Percentiles rank a stretch among this genome's conserved stretches.
Conservation (phyloP, 1,140 invertebrate genomes). For the Drosophila neocordata region DNA sequence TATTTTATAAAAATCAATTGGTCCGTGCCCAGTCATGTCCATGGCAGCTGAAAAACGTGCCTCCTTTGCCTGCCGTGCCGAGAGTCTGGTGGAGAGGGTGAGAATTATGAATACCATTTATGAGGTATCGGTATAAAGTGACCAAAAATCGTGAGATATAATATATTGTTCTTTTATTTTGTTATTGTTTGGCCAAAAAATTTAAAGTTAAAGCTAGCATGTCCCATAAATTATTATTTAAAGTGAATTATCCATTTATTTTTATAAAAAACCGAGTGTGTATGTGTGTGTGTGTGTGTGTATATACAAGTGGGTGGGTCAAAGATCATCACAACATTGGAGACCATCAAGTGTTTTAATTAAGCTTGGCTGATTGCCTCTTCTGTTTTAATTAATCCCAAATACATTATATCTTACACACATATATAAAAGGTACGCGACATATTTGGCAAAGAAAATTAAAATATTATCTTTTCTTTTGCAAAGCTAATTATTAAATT, state of each 20-base stretch:
- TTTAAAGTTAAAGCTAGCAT: slow-evolving; percentile 23
- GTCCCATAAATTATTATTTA: slow-evolving; percentile 43
- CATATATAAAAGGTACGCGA: slow-evolving; percentile 3
- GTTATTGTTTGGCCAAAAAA: slow-evolving; percentile 44
- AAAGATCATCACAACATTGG: slow-evolving; percentile 18
- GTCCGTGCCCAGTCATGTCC: slow-evolving; percentile 44
- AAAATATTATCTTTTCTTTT: too few relatives aligned
- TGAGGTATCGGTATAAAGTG: slow-evolving; percentile 81
- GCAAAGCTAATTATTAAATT: too few relatives aligned
- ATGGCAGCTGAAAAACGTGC: slow-evolving; percentile 68
- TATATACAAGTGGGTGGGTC: slow-evolving; percentile 21
- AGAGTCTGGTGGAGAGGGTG: slow-evolving; percentile 82
- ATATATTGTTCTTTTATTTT: slow-evolving; percentile 50
- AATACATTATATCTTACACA: slow-evolving; percentile 46
- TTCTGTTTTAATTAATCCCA: slow-evolving; percentile 69
- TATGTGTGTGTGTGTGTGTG: slow-evolving; percentile 39
- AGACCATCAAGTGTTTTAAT: slow-evolving; percentile 25
- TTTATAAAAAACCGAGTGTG: too few relatives aligned
- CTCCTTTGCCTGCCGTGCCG: slow-evolving; percentile 80
- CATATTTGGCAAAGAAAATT: not conserved
- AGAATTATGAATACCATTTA: slow-evolving; percentile 82
- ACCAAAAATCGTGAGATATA: slow-evolving; percentile 80
- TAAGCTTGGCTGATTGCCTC: slow-evolving; percentile 50
- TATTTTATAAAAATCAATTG: not conserved
- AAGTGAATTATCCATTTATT: slow-evolving; percentile 36